Conservation (phyloP, 2,113 vertebrate genomes). For the Oncorhynchus mykiss region DNA sequence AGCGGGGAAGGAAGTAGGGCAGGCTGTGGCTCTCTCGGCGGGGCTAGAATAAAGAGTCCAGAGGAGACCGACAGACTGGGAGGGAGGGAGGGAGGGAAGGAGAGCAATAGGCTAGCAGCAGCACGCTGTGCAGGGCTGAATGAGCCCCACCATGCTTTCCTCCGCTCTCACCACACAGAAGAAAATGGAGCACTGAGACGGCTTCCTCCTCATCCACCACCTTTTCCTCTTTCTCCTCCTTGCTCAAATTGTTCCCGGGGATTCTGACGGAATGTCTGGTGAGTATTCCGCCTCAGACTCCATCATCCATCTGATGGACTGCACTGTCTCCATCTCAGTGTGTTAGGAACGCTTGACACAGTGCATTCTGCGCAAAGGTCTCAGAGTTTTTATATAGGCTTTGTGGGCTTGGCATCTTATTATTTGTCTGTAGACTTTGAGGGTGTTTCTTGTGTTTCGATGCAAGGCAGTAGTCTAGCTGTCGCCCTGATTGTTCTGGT, state of each 20-base stretch:
- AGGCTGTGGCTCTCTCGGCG: neutral
- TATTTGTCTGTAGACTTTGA: no score
- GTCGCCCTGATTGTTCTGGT: no score
- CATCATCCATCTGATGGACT: neutral
- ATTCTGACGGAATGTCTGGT: slow-evolving; percentile 62
- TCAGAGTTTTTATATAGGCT: no score
- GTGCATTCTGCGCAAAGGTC: no score
- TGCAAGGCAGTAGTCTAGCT: no score
- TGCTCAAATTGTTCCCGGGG: slow-evolving; percentile 16
- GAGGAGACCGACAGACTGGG: slow-evolving; percentile 14
- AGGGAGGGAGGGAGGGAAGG: neutral
- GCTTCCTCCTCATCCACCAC: slow-evolving; percentile 5
- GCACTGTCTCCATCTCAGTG: neutral
- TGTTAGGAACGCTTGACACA: no score
- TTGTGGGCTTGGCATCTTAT: no score
- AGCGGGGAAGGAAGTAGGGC: neutral
- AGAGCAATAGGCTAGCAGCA: slow-evolving; percentile 9
- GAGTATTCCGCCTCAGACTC: slow-evolving; percentile 41
- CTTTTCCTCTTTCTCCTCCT: slow-evolving; percentile 34
- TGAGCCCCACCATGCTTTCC: no score
- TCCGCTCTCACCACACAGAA: no score
- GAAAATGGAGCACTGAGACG: slow-evolving; percentile 32
- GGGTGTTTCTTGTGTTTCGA: no score
- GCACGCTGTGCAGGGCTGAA: no score
- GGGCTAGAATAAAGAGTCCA: neutral